A percentile compares a stretch with the other conserved stretches of the same genome.
These are phyloP conservation scores for Megalonaias nervosa DNA, from an alignment of 1,140 invertebrate species.

Conservation along the genomic window DNA sequence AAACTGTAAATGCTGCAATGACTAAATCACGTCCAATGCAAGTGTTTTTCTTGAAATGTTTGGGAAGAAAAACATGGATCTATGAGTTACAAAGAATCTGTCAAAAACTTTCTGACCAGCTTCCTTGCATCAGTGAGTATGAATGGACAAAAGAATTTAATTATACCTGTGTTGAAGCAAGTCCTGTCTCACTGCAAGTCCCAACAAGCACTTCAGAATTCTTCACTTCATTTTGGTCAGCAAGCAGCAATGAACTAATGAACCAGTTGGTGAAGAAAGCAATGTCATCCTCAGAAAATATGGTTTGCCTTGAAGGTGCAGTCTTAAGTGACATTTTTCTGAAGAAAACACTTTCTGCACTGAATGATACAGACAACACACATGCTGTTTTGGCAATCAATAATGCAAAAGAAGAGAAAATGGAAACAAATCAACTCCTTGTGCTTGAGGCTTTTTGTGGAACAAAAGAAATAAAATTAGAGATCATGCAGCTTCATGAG, in stretches of 20 bases:
- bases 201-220: neutral
- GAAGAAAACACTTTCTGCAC: neutral
- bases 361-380: conserved; percentile 1
- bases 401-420: neutral
- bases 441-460: neutral
- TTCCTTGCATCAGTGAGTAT: neutral
- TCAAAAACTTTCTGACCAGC: neutral
- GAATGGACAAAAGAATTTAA: conserved; percentile 8
- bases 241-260: neutral
- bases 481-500: neutral
- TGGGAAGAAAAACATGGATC: conserved; percentile 2
- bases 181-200: conserved; percentile 1
- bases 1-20: neutral
- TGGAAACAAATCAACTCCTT: neutral
- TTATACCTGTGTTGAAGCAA: conserved; percentile 2
- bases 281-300: neutral
- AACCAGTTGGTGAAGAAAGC: no score
- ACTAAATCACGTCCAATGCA: neutral
- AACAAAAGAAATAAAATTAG: conserved; percentile 3
- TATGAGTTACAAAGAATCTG: neutral
- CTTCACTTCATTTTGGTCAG: neutral
- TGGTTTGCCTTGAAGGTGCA: neutral
- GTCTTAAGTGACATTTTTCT: conserved; percentile 11
- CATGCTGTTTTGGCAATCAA: neutral
- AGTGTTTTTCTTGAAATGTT: conserved; percentile 11